These are phyloP conservation scores for Gymnocypris eckloni DNA, from an alignment of 2,797 vertebrate genomes.

Conservation along the genomic window DNA sequence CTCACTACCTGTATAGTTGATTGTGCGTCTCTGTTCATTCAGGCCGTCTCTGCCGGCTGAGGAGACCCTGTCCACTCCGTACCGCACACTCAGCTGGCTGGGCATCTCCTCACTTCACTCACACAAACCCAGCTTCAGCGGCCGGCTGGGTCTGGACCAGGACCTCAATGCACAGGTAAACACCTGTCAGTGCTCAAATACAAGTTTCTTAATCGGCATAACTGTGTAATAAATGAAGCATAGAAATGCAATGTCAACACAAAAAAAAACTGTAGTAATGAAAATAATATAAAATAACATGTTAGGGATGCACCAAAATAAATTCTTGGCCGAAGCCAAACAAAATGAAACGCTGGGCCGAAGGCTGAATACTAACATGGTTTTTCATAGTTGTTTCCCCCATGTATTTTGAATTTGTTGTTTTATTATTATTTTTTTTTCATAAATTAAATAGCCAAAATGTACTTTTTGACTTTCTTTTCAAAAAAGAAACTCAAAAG, in stretches of 20 bases:
- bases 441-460: too few relatives aligned
- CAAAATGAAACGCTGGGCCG: too few relatives aligned
- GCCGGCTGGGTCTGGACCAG: conserved; percentile 76
- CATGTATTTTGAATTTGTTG: too few relatives aligned
- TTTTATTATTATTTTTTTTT: too few relatives aligned
- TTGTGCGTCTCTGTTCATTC: not conserved
- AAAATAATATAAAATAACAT: not conserved
- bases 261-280: too few relatives aligned
- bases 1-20: not conserved
- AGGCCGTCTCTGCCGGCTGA: conserved; percentile 70
- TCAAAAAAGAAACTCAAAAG: too few relatives aligned
- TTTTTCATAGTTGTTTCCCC: too few relatives aligned
- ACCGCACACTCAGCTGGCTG: conserved; percentile 79
- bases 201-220: not conserved
- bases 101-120: conserved; percentile 73
- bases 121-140: conserved; percentile 76
- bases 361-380: too few relatives aligned
- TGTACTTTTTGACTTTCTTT: too few relatives aligned
- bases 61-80: conserved; percentile 75
- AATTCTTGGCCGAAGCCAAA: too few relatives aligned
- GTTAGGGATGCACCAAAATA: not conserved
- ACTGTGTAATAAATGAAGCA: not conserved
- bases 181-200: not conserved
- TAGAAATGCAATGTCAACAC: not conserved
- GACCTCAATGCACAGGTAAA: conserved; percentile 74